Conservation (phyloP, 2,888 invertebrate genomes). For the Drosophila algonquin region DNA sequence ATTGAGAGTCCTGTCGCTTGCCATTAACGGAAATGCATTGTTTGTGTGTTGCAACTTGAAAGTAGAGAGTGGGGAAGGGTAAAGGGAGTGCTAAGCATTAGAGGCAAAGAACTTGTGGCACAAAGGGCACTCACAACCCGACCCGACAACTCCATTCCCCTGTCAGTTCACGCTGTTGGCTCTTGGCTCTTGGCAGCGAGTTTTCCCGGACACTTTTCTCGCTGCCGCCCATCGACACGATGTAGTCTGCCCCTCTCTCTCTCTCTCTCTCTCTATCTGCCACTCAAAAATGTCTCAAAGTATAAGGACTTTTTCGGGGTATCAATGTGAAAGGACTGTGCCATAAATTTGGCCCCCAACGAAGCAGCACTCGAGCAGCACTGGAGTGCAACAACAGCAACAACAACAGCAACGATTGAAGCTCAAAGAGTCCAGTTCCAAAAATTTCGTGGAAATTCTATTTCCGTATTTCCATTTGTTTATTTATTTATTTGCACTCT, state of each 20-base stretch:
- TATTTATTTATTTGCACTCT: slow-evolving; percentile 61
- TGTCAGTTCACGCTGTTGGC: slow-evolving; percentile 33
- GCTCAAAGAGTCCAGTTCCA: slow-evolving; percentile 39
- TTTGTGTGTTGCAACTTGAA: background rate
- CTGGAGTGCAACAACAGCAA: slow-evolving; percentile 7
- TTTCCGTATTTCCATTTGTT: slow-evolving; percentile 46
- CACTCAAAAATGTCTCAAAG: slow-evolving; percentile 12
- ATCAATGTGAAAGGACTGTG: slow-evolving; percentile 59
- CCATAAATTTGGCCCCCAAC: slow-evolving; percentile 68
- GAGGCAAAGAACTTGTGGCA: slow-evolving; percentile 23
- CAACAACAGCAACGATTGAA: slow-evolving; percentile 15
- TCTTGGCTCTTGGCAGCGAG: slow-evolving; percentile 33
- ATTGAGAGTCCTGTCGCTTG: slow-evolving; percentile 10
- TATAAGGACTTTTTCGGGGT: slow-evolving; percentile 26
- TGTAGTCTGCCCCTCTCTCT: background rate
- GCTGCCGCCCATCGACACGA: background rate
- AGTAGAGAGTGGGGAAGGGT: slow-evolving; percentile 1
- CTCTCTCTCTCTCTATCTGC: background rate
- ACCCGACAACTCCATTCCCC: slow-evolving; percentile 1
- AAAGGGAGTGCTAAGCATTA: background rate
- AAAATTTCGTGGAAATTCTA: slow-evolving; percentile 45
- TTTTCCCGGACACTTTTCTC: slow-evolving; percentile 16
- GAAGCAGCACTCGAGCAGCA: slow-evolving; percentile 45
- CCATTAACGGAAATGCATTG: slow-evolving; percentile 39
- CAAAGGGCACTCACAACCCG: slow-evolving; percentile 20